Evolutionary conservation across 1,140 invertebrate species (phyloP), one percentile per base, ranked within the genome.

Genomic region (Triops longicaudatus): DNA sequence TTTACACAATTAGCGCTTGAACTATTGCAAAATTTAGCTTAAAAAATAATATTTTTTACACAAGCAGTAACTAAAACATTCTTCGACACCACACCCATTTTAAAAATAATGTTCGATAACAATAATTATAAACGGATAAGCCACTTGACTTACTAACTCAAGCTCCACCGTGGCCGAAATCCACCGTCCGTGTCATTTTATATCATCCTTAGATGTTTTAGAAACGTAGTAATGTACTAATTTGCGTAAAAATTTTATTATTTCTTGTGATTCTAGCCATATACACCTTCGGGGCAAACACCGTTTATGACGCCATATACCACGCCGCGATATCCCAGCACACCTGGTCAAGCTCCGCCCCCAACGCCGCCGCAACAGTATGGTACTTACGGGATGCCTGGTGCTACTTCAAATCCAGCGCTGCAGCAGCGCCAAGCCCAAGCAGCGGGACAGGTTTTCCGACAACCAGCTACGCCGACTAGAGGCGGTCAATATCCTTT

Each of bases 221-320:
- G 31, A 37, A 37, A 37, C 7, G 31, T 37, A 37, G 7, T 37
- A 37, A 37, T 37, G 31, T n/a, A n/a, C n/a, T n/a, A n/a, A n/a
- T n/a, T 7, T 37, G 31, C 31, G 31, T 37, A n/a, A n/a, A n/a
- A n/a, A n/a, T n/a, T n/a, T n/a, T n/a, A n/a, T 26, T 73, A 78
- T 80, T 74, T 85, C 86, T 76, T 17, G 4, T 63, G n/a, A n/a
- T 63, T 63, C 2, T 63, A 63, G 50, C 93, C 93, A 0, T 95
- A 95, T 81, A 95, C 93, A 17, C 94, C 94, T 0, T 94, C 92
- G 75, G 93, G 93, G 0, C 93, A 95, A 82, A 95, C 93, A 0
- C 94, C 94, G 0, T 95, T 92, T 84, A 93, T 96, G 90, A 95
- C 94, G 0, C 93, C 93, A 0, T 95, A 93, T 82, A 90, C 81